Base-by-base conservation (phyloP, 2,113 vertebrate genomes). In the Rafetus swinhoei region DNA sequence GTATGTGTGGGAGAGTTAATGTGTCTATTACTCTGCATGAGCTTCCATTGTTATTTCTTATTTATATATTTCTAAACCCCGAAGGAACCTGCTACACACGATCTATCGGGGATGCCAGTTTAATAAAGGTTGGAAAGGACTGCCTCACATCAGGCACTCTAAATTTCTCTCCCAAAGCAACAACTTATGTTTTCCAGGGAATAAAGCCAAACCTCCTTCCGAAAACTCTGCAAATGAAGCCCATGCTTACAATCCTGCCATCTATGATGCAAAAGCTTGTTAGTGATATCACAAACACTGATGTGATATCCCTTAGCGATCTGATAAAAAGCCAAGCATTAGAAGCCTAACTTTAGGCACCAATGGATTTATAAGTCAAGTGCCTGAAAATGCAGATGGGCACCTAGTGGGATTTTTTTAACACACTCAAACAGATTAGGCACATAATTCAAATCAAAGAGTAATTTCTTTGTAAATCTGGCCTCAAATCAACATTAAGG, bases 131-230 rank as follows among this genome's bases (percentile, higher is more conserved):
- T 85, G 13, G n/a, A 89, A 87, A 84, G 87, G 81, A 90, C 60
- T 94, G 82, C 85, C 54, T 76, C 39, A 32, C 0, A 0, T 81
- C 88, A 79, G 39, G 32, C 0, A 0, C 32, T 90, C 56, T 89
- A 86, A 62, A 72, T 72, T 72, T n/a, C 18, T 4, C 65, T 69
- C 65, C n/a, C 16, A 72, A 72, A 72, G 18, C 65, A 72, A 72
- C 65, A 19, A 74, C 4, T 25, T 74, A 74, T 65, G 88, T 52
- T 72, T 83, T 60, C 0, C 81, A 62, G 60, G 85, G 83, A 83
- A 96, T 95, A 89, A 87, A 97, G 90, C 80, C 85, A 85, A 53
- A 92, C 87, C 96, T 96, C 95, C 94, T 93, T 90, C 85, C 87
- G 81, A 84, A 88, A 92, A 90, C 65, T 90, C 5, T 10, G 45